Evolutionary conservation across 2,888 invertebrate species (phyloP), one percentile per base, ranked within the genome.

Genomic region (Zhengitettix transpicula): DNA sequence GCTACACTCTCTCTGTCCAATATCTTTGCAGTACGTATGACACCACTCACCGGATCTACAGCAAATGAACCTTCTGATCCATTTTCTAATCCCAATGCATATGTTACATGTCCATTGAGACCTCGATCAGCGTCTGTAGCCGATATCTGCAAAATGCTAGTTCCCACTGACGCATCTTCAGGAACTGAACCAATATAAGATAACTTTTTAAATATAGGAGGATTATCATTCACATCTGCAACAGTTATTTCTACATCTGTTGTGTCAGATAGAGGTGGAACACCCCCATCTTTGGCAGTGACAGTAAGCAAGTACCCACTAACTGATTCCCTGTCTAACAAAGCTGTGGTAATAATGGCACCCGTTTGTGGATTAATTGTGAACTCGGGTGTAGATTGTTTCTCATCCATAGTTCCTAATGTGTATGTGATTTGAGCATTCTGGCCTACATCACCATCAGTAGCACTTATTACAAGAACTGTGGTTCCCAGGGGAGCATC

Each of bases 231-330:
- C 0, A 96, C 92, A 71, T 99, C 99, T 0, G 89, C 87, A 0
- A 99, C 86, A 0, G 90, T 87, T 66, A 99, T 92, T 72, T 97
- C 95, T 0, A 99, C 88, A 68, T 95, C 94, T 0, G 97, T 96
- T 0, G 93, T 94, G 69, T 97, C 96, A 1, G 90, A 89, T 15
- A 94, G 75, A 0, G 93, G 84, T 0, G 96, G 96, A 51, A 83
- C 82, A 1, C 98, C 98, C 1, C 94, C 92, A 72, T 98, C 98
- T 63, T 84, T 82, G 0, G 96, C 98, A 0, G 89, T 93, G 1
- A 98, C 93, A 0, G 91, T 92, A 47, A 98, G 73, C 10, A 94
- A 76, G 71, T 94, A 97, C 0, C 89, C 85, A 67, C 79, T 70
- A 56, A 77, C 71, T 15, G 82, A 79, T 73, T 99, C 98, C 40